These are phyloP conservation scores for Nansenia antarctica DNA, from an alignment of 2,113 vertebrate species.

Conservation along the genomic window DNA sequence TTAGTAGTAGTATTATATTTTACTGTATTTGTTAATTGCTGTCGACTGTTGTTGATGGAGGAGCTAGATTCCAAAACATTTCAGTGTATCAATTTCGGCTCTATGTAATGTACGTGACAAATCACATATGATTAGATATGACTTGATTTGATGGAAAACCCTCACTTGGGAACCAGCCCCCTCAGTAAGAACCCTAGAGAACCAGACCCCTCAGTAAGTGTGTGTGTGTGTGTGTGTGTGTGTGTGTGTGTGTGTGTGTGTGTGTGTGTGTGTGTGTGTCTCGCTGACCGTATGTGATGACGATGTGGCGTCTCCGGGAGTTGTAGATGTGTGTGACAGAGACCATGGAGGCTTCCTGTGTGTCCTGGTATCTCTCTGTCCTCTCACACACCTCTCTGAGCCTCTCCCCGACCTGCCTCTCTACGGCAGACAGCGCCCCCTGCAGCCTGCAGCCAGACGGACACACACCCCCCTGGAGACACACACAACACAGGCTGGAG, in stretches of 20 bases:
- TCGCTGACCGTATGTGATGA: conserved; percentile 58
- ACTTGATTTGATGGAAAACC: too few species aligned
- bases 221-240: too few species aligned
- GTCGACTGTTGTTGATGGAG: too few species aligned
- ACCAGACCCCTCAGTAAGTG: too few species aligned
- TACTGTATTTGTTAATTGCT: too few species aligned
- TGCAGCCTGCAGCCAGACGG: conserved; percentile 75
- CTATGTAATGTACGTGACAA: too few species aligned
- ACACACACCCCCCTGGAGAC: conserved; percentile 43
- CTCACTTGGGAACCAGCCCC: too few species aligned
- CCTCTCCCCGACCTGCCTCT: conserved; percentile 33
- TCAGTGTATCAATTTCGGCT: too few species aligned
- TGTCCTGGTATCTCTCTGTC: neutral
- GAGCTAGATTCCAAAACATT: too few species aligned
- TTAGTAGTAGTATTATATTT: too few species aligned
- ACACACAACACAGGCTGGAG: neutral
- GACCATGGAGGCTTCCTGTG: conserved; percentile 38
- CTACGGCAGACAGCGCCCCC: conserved; percentile 58
- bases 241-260: neutral
- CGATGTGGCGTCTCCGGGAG: conserved; percentile 29
- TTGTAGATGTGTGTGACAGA: conserved; percentile 51
- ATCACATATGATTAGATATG: too few species aligned
- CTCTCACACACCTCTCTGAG: conserved; percentile 54
- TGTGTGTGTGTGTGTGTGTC: neutral
- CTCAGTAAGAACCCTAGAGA: too few species aligned